A percentile compares a stretch with the other conserved stretches of the same genome.
Conservation (phyloP, 2,797 vertebrate genomes). For the Vireo griseus region DNA sequence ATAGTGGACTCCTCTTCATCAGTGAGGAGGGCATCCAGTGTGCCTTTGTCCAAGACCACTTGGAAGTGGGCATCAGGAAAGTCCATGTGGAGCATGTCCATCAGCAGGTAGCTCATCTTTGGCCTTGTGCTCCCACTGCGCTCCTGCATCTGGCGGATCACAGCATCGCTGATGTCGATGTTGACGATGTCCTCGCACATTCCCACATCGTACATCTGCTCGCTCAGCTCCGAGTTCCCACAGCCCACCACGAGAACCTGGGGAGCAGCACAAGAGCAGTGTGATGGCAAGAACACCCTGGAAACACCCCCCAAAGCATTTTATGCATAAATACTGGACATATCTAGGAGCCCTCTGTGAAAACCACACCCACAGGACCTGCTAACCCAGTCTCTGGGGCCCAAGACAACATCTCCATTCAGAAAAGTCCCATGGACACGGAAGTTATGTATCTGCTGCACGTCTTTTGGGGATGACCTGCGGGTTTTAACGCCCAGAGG, state of each 20-base stretch:
- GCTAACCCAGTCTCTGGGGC: fast-evolving
- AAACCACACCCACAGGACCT: background rate
- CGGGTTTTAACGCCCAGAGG: background rate
- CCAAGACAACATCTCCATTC: fast-evolving
- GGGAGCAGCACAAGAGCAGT: fast-evolving
- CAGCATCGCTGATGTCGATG: conserved; percentile 89
- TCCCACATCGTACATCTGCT: conserved; percentile 91
- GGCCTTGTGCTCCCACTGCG: conserved; percentile 80
- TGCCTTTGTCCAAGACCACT: conserved; percentile 92
- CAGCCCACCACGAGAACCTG: conserved; percentile 96
- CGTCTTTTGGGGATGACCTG: fast-evolving
- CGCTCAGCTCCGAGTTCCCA: conserved; percentile 94
- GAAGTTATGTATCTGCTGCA: background rate
- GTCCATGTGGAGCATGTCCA: conserved; percentile 88
- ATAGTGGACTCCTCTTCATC: conserved; percentile 78
- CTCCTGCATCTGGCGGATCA: conserved; percentile 88
- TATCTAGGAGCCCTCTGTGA: fast-evolving
- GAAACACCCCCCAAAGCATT: fast-evolving
- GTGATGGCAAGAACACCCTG: fast-evolving
- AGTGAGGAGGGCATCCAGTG: conserved; percentile 88
- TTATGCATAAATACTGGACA: fast-evolving
- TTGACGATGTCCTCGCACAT: conserved; percentile 84
- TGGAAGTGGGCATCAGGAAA: conserved; percentile 86
- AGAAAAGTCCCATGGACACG: fast-evolving
- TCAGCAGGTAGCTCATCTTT: conserved; percentile 81